phyloP scores from a whole-genome alignment of 2,797 vertebrate genomes.

The Anabacerthia variegaticeps region DNA sequence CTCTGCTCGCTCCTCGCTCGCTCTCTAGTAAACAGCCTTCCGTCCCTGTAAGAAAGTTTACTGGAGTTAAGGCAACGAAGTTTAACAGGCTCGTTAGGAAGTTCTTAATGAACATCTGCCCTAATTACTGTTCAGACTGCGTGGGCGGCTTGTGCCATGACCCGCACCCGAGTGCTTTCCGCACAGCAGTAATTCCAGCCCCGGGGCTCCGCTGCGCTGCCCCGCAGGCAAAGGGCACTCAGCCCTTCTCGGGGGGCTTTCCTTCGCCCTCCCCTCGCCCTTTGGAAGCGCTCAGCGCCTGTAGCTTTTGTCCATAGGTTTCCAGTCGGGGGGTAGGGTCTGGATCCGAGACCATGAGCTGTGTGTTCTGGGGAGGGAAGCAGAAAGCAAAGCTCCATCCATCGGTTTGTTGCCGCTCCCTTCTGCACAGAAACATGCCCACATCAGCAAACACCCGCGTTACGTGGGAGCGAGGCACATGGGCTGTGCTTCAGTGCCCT shows the following conservation, averaged over 20 bases:
- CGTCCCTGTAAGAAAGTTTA: neutral
- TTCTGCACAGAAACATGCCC: neutral
- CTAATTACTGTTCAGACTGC: conserved; percentile 34
- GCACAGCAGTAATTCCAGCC: neutral
- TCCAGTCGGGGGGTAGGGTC: neutral
- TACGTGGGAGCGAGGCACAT: accelerated
- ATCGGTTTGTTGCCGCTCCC: neutral
- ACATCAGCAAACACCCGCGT: neutral
- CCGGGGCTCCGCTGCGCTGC: neutral
- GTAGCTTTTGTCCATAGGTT: neutral
- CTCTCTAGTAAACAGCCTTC: neutral
- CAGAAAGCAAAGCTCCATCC: accelerated
- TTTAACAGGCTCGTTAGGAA: conserved; percentile 32
- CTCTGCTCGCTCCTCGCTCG: neutral
- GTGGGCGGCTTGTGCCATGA: neutral
- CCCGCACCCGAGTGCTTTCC: neutral
- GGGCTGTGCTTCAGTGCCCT: neutral
- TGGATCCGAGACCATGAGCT: neutral
- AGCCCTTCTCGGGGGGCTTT: neutral
- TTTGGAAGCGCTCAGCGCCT: neutral
- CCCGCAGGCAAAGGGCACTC: neutral
- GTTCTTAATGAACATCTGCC: conserved; percentile 9
- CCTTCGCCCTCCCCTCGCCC: neutral
- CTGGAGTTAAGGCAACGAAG: neutral
- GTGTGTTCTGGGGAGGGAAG: accelerated